phyloP scores from a whole-genome alignment of 2,797 vertebrate genomes.

The Trematomus bernacchii region DNA sequence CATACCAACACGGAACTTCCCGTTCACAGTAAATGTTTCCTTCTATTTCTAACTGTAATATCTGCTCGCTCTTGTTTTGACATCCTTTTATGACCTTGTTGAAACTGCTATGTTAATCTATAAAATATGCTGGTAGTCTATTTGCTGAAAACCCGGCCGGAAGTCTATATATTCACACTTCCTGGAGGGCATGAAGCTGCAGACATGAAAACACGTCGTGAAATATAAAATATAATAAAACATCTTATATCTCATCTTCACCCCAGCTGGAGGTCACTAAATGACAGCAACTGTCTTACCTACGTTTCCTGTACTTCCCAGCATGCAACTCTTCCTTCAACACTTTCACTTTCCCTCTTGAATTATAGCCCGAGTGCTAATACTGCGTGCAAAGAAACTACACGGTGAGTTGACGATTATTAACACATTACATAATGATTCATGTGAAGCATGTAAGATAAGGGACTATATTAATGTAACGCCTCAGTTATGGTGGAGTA shows the following conservation, averaged over 20 bases:
- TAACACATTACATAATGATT: too few relatives aligned
- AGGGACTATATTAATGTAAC: too few relatives aligned
- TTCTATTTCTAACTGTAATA: neutral
- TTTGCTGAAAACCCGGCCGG: neutral
- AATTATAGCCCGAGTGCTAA: neutral
- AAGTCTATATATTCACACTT: neutral
- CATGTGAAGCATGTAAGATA: accelerated
- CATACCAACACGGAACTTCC: conserved; percentile 39
- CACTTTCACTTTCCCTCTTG: conserved; percentile 79
- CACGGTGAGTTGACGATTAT: conserved; percentile 27
- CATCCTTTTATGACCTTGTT: accelerated
- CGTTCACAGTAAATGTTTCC: conserved; percentile 9
- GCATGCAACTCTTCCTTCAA: conserved; percentile 53
- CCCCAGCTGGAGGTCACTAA: neutral
- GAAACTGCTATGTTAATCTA: neutral
- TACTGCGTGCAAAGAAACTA: neutral
- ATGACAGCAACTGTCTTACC: neutral
- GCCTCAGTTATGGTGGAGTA: accelerated
- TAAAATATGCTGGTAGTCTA: neutral
- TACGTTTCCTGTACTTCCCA: conserved; percentile 46
- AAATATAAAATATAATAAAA: neutral
- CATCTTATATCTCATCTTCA: neutral
- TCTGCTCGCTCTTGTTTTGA: accelerated
- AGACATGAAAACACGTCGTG: neutral
- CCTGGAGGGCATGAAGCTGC: neutral